Percentiles rank a stretch among this genome's conserved stretches.
phyloP scores from a whole-genome alignment of 1,140 invertebrate genomes.

The Hyposmocoma kahamanoa region DNA sequence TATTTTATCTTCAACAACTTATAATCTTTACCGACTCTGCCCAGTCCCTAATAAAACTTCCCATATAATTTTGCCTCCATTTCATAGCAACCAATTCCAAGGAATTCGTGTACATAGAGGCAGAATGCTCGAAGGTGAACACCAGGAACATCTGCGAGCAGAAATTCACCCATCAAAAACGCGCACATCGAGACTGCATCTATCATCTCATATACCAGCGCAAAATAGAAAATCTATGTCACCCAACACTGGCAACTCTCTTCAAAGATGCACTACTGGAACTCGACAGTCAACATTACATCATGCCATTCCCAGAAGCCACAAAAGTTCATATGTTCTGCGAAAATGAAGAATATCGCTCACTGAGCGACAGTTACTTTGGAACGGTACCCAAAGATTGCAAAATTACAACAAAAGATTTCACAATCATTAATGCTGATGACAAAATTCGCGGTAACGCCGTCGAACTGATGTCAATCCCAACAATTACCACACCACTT shows the following conservation, averaged over 20 bases:
- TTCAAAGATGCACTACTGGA: neutral
- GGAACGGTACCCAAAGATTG: neutral
- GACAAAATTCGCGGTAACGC: too few species aligned
- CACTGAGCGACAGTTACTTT: neutral
- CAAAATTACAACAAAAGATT: neutral
- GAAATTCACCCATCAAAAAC: neutral
- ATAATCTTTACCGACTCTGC: neutral
- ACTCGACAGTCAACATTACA: conserved; percentile 4
- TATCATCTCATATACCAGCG: neutral
- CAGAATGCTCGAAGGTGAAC: conserved; percentile 6
- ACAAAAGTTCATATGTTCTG: conserved; percentile 2
- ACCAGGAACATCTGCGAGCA: conserved; percentile 1
- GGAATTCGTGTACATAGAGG: conserved; percentile 10
- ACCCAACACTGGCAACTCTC: neutral
- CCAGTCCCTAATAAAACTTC: conserved; percentile 1
- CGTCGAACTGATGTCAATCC: too few species aligned
- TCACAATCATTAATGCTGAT: too few species aligned
- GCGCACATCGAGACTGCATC: conserved; percentile 1
- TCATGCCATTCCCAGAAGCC: neutral
- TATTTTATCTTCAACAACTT: neutral
- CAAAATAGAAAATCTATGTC: neutral
- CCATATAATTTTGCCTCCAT: neutral
- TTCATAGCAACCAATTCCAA: conserved; percentile 4
- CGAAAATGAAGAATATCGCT: neutral
- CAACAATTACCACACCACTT: too few species aligned